Conservation (phyloP, 2,888 invertebrate species). For the Hymenopus coronatus region DNA sequence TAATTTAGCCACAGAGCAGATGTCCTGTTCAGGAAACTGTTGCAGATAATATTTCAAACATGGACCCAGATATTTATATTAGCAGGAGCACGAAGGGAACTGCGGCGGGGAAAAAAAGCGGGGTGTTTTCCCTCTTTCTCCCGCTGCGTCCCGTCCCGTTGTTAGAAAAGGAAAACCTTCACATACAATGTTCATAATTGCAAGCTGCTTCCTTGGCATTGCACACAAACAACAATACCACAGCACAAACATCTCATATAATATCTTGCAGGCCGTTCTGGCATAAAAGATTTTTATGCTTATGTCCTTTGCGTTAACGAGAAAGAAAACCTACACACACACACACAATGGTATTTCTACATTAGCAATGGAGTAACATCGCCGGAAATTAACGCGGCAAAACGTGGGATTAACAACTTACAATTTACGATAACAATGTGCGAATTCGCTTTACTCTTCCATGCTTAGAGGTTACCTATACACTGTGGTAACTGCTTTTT, state of each 20-base stretch:
- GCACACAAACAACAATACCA: background rate
- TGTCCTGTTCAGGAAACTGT: background rate
- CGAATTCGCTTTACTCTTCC: too few relatives aligned
- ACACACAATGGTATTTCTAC: background rate
- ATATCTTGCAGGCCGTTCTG: background rate
- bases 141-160: background rate
- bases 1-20: background rate
- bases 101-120: background rate
- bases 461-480: too few relatives aligned
- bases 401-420: too few relatives aligned
- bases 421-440: too few relatives aligned
- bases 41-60: background rate
- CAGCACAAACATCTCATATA: background rate
- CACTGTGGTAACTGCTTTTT: too few relatives aligned
- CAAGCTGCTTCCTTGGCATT: constrained; percentile 5
- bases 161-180: background rate
- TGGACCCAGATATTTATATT: background rate
- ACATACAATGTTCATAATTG: background rate
- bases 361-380: background rate
- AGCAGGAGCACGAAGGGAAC: background rate
- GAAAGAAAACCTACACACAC: background rate
- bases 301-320: background rate
- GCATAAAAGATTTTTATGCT: background rate
- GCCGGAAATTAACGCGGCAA: too few relatives aligned
- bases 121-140: background rate